phyloP scores from a whole-genome alignment of 2,113 vertebrate species.

The Neotoma lepida region DNA sequence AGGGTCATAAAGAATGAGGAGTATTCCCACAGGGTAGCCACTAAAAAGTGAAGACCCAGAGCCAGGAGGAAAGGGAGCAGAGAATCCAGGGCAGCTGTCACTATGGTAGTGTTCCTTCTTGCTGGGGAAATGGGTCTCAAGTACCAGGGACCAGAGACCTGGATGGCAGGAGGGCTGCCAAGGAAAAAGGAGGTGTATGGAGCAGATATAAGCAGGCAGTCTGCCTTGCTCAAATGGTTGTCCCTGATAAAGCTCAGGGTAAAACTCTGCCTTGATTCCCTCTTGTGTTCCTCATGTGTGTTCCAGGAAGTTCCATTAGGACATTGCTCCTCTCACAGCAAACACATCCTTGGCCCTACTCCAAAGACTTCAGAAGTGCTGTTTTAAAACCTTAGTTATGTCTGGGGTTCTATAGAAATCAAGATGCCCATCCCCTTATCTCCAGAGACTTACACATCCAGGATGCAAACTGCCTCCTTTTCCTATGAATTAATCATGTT shows the following conservation, averaged over 20 bases:
- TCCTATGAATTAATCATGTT: background rate
- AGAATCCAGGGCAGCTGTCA: background rate
- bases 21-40: background rate
- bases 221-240: background rate
- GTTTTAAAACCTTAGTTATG: background rate
- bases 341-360: background rate
- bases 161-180: background rate
- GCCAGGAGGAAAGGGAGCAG: background rate
- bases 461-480: background rate
- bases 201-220: background rate
- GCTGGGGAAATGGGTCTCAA: background rate
- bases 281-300: fast-evolving
- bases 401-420: background rate
- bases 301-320: background rate
- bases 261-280: background rate
- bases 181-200: fast-evolving
- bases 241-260: background rate
- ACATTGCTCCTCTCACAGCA: background rate
- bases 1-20: background rate
- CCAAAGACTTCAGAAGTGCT: background rate
- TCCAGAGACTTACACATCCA: background rate
- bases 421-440: background rate
- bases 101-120: background rate
- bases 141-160: background rate
- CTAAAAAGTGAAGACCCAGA: background rate